Evolutionary conservation across 1,140 invertebrate genomes (phyloP), one percentile per base, ranked within the genome.

Genomic region (Saccostrea cuccullata): DNA sequence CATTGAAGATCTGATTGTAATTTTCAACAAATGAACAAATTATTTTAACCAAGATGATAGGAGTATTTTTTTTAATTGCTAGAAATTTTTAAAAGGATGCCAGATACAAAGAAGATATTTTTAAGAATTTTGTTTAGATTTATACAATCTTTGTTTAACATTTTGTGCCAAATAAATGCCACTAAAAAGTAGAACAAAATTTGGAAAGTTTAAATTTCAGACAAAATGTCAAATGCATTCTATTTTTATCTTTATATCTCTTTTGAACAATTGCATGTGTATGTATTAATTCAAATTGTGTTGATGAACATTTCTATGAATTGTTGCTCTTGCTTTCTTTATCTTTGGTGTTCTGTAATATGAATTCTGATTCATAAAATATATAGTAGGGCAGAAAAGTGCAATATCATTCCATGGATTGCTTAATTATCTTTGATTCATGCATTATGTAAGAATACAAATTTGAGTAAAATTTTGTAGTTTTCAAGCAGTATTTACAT

Each of bases 41-140:
- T 13, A 77, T 30, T 77, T 77, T 77, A 77, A 67, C 60, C 70
- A 77, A 77, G 70, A 36, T 77, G 4, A 77, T 77, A 64, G 23
- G 26, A 30, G 26, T 13, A 77, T 40, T 30, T 77, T 77, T 77
- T 77, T 36, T 15, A 15, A 26, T 30, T 26, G 15, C 23, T 77
- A 30, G 8, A 15, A 36, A 36, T 77, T 77, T 77, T 77, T 30
- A 77, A 64, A 64, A 64, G 20, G 15, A 64, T 17, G 13, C 0
- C 0, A 3, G 23, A 73, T 26, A 73, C 3, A 30, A 26, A 73
- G 23, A 73, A 73, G 12, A 30, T 30, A 77, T 77, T 26, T 30
- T 77, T 30, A 26, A 77, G 26, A 64, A 0, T 20, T 64, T 17
- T 64, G n/a, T 64, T 64, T 64, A 64, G 5, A 9, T 47, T 47